Percentiles rank a stretch among this genome's conserved stretches.
phyloP scores from a whole-genome alignment of 2,113 vertebrate species.

The Suricata suricatta region DNA sequence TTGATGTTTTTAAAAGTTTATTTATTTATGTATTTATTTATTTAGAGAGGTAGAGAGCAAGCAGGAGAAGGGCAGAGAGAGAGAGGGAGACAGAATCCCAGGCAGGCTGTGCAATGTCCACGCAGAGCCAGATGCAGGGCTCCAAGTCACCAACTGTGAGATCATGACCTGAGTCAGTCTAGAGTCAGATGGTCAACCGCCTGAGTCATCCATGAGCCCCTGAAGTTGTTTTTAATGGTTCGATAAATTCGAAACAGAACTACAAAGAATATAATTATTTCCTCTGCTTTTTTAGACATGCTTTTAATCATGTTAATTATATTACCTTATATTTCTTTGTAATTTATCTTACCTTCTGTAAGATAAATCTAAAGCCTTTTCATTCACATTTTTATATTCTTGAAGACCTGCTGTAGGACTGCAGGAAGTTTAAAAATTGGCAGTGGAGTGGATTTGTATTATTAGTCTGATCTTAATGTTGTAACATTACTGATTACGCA shows the following conservation, averaged over 20 bases:
- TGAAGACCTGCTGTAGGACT: background rate
- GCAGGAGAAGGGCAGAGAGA: too few relatives aligned
- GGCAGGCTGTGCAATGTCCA: too few relatives aligned
- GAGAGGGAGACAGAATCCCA: too few relatives aligned
- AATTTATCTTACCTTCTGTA: slow-evolving; percentile 30
- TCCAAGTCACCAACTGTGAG: too few relatives aligned
- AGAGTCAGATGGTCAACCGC: too few relatives aligned
- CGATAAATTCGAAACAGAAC: background rate
- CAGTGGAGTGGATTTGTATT: background rate
- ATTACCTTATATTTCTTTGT: slow-evolving; percentile 7
- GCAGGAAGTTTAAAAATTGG: background rate
- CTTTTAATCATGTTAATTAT: slow-evolving; percentile 42
- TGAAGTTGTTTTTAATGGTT: slow-evolving; percentile 18
- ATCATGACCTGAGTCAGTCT: too few relatives aligned
- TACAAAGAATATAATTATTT: slow-evolving; percentile 22
- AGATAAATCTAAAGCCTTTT: background rate
- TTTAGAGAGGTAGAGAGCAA: too few relatives aligned
- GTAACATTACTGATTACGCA: background rate
- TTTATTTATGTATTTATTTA: too few relatives aligned
- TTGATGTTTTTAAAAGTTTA: background rate
- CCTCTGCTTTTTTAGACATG: slow-evolving; percentile 63
- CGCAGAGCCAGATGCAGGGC: too few relatives aligned
- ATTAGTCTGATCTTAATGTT: slow-evolving; percentile 11
- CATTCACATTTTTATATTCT: background rate
- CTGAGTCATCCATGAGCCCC: too few relatives aligned